phyloP scores from a whole-genome alignment of 92 coral and sea anemone genomes.

The Siderastrea radians region DNA sequence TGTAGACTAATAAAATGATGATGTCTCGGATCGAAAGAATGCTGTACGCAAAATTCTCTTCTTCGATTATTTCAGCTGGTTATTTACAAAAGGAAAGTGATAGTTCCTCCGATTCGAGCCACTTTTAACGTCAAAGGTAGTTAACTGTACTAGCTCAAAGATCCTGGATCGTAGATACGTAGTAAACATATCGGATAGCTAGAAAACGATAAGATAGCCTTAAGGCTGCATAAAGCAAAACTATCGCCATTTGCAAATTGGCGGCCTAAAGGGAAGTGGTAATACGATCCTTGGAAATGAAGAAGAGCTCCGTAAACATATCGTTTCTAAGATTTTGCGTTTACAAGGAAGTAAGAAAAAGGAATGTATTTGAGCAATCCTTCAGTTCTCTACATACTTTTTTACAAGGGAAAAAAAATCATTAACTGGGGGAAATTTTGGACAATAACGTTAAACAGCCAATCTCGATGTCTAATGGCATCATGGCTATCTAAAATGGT shows the following conservation, averaged over 20 bases:
- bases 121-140: too few species aligned
- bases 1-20: slow-evolving; percentile 1
- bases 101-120: too few species aligned
- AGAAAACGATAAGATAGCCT: too few species aligned
- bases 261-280: slow-evolving; percentile 7
- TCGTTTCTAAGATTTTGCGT: slow-evolving; percentile 24
- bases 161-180: too few species aligned
- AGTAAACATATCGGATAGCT: too few species aligned
- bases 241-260: background rate
- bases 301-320: slow-evolving; percentile 11
- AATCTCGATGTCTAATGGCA: background rate
- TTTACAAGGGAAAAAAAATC: too few species aligned
- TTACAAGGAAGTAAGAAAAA: slow-evolving; percentile 19
- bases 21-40: background rate
- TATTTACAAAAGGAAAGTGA: too few species aligned
- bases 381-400: background rate
- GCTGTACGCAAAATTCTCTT: too few species aligned
- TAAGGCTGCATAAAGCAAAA: background rate
- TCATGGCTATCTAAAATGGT: background rate
- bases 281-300: slow-evolving; percentile 43
- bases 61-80: background rate
- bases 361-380: background rate
- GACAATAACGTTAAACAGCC: background rate
- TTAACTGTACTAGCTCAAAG: too few species aligned
- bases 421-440: background rate